Percentiles rank a stretch among this genome's conserved stretches.
phyloP scores from a whole-genome alignment of 2,797 vertebrate species.

The Eulemur coronatus region DNA sequence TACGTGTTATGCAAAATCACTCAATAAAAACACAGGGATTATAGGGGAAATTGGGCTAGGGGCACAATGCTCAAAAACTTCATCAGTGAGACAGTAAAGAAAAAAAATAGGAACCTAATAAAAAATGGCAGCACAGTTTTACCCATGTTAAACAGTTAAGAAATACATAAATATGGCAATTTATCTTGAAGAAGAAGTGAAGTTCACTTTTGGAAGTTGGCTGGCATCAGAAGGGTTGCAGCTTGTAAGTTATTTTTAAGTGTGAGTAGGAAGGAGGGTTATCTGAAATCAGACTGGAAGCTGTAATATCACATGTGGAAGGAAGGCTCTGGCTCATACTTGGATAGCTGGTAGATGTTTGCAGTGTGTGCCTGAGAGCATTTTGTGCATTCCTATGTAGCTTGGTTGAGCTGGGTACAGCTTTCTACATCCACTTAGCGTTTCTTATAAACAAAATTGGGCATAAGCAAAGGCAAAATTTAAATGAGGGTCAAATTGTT shows the following conservation, averaged over 20 bases:
- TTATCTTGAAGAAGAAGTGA: not conserved
- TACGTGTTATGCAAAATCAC: not conserved
- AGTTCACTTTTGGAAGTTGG: not conserved
- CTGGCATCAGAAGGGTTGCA: not conserved
- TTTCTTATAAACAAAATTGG: not conserved
- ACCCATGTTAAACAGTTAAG: not conserved
- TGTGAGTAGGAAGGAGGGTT: not conserved
- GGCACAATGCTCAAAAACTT: not conserved
- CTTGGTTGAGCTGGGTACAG: not conserved
- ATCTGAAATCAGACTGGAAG: not conserved
- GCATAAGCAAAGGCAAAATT: not conserved
- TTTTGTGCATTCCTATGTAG: not conserved
- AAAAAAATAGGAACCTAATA: not conserved
- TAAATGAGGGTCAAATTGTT: not conserved
- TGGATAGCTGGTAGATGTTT: not conserved
- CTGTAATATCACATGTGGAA: not conserved
- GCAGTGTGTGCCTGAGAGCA: not conserved
- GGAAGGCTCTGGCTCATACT: not conserved
- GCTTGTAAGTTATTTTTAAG: not conserved
- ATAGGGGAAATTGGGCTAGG: not conserved
- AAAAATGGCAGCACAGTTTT: not conserved
- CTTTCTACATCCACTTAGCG: not conserved
- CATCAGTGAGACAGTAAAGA: not conserved
- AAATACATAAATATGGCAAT: not conserved
- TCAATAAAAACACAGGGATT: not conserved